Percentiles rank a stretch among this genome's conserved stretches.
Evolutionary conservation across 2,888 invertebrate species (phyloP).

Genomic region (Lepeophtheirus nordmannii): DNA sequence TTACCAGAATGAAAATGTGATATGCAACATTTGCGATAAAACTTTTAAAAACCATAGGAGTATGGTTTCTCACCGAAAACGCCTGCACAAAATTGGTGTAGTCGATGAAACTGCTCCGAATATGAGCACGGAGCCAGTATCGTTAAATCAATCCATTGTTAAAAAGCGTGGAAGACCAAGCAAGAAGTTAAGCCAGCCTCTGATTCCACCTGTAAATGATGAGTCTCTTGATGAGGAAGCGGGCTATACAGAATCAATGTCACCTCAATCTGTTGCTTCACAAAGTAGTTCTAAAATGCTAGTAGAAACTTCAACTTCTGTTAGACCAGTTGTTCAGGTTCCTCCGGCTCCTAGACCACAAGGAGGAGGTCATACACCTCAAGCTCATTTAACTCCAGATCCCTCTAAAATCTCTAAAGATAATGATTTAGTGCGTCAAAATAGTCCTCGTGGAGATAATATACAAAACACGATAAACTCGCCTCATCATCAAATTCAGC

Average conservation of each 20-base stretch:
- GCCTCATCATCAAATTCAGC: no score
- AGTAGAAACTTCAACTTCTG: not conserved
- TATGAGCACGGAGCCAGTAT: no score
- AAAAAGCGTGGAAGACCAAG: slow-evolving; percentile 2
- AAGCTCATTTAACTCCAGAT: no score
- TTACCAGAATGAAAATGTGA: not conserved
- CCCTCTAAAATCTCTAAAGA: no score
- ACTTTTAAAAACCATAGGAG: slow-evolving; percentile 6
- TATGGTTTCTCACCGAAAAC: slow-evolving; percentile 7
- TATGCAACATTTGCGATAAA: slow-evolving; percentile 23
- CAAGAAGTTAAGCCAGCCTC: not conserved
- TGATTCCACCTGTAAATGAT: not conserved
- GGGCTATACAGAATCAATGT: not conserved
- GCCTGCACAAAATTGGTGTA: not conserved
- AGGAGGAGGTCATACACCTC: no score
- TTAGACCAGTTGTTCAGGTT: not conserved
- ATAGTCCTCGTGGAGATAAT: no score
- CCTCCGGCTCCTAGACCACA: not conserved
- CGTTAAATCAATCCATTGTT: not conserved
- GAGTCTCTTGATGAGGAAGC: not conserved
- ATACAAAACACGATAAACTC: no score
- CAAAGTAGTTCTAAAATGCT: not conserved
- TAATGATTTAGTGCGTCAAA: no score
- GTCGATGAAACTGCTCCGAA: not conserved
- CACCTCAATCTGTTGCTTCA: not conserved